Evolutionary conservation across 1,140 invertebrate species (phyloP), one percentile per base, ranked within the genome.

Genomic region (Camponotus floridanus): DNA sequence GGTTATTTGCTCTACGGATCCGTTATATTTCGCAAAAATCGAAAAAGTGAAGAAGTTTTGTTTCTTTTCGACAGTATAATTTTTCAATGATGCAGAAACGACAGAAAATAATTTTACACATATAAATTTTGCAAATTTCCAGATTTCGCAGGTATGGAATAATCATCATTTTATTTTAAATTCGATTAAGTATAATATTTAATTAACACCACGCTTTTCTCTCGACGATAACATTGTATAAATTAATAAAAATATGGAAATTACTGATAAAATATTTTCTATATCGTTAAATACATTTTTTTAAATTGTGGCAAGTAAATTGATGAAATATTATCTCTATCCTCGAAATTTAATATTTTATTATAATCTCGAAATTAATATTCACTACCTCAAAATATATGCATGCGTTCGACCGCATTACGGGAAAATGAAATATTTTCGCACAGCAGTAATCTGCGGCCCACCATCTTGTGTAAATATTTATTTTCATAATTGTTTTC

Each of bases 361-460:
- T 45, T 45, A 45, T 45, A 11, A 45, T 45, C 9, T 3, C 11
- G 11, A 45, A 70, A 80, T 80, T 80, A 80, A 70, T 80, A 80
- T 70, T 70, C 36, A 42, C 45, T 70, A 80, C n/a, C 9, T 70
- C 21, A 42, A 68, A 79, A 67, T 67, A 68, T 18, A 26, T 70
- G 48, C 39, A 57, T 68, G 45, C 48, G 13, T 80, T 57, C 21
- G 45, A 62, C 57, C 26, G 18, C 39, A 57, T 80, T 70, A 80
- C 33, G 64, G 39, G 48, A 36, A 70, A 70, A 45, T n/a, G 31
- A 68, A 70, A 57, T 68, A 67, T 79, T 80, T 80, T 80, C 45
- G 51, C 33, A 33, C 33, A 55, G 36, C n/a, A 8, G 21, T 70
- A 70, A 70, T 80, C 64, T 57, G 9, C 51, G 61, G n/a, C 48